phyloP scores from a whole-genome alignment of 2,797 vertebrate genomes.

The Sebastes trivittatus region DNA sequence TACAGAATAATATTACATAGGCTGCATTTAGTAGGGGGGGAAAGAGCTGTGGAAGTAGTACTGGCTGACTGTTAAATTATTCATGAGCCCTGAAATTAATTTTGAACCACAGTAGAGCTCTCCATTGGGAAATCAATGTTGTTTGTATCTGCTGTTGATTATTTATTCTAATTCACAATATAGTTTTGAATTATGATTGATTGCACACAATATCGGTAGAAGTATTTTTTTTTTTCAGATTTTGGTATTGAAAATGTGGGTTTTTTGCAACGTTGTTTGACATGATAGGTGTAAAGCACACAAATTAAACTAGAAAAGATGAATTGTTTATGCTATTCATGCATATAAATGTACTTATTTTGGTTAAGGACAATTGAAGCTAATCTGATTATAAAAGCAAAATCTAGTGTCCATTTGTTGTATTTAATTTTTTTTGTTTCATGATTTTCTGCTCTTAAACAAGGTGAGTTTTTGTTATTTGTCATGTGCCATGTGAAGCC shows the following conservation, averaged over 20 bases:
- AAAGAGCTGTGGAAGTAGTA: conserved; percentile 61
- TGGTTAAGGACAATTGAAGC: not conserved
- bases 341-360: not conserved
- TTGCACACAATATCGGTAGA: conserved; percentile 21
- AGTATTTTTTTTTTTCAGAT: not conserved
- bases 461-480: not conserved
- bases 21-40: conserved; percentile 41
- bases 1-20: conserved; percentile 63
- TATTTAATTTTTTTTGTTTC: not conserved
- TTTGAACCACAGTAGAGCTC: conserved; percentile 67
- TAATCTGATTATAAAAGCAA: not conserved
- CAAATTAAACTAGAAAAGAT: not conserved
- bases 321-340: not conserved
- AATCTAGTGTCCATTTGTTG: not conserved
- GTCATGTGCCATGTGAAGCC: not conserved
- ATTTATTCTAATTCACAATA: conserved; percentile 62
- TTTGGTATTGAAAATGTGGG: not conserved
- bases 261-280: not conserved
- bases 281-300: not conserved
- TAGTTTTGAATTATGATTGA: conserved; percentile 64
- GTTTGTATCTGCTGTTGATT: conserved; percentile 76
- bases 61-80: conserved; percentile 76
- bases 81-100: conserved; percentile 77
- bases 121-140: conserved; percentile 78
- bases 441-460: not conserved